These are phyloP conservation scores for Acronicta leporina DNA, from an alignment of 2,888 invertebrate genomes.

Conservation along the genomic window DNA sequence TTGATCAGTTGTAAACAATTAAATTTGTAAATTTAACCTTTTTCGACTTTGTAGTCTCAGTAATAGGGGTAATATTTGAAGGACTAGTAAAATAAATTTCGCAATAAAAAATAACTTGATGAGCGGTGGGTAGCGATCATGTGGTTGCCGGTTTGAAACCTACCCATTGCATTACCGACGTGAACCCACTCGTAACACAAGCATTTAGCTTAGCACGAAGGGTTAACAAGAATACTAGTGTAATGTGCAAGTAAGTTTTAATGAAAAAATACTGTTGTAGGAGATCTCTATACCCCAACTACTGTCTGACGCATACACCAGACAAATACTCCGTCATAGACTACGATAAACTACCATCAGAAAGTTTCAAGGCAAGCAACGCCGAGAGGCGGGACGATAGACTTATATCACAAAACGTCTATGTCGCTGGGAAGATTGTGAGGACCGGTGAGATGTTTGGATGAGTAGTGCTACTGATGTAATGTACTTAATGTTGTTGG, in stretches of 20 bases:
- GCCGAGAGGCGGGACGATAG: conserved; percentile 72
- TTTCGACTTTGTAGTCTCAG: too few species aligned
- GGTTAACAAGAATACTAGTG: too few species aligned
- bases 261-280: conserved; percentile 64
- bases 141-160: too few species aligned
- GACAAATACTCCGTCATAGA: conserved; percentile 82
- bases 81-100: too few species aligned
- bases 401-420: conserved; percentile 71
- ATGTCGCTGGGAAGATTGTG: conserved; percentile 81
- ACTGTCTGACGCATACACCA: conserved; percentile 54
- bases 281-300: conserved; percentile 55
- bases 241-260: too few species aligned
- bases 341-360: conserved; percentile 77
- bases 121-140: too few species aligned
- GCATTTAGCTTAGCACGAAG: too few species aligned
- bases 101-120: not conserved
- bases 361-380: conserved; percentile 66
- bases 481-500: not conserved
- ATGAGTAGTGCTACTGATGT: not conserved
- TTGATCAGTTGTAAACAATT: too few species aligned
- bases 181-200: too few species aligned
- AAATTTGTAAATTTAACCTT: too few species aligned
- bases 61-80: too few species aligned
- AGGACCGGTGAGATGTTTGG: conserved; percentile 64
- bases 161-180: too few species aligned